Percentiles rank a stretch among this genome's conserved stretches.
phyloP scores from a whole-genome alignment of 2,888 invertebrate genomes.

The Atrina japonica region DNA sequence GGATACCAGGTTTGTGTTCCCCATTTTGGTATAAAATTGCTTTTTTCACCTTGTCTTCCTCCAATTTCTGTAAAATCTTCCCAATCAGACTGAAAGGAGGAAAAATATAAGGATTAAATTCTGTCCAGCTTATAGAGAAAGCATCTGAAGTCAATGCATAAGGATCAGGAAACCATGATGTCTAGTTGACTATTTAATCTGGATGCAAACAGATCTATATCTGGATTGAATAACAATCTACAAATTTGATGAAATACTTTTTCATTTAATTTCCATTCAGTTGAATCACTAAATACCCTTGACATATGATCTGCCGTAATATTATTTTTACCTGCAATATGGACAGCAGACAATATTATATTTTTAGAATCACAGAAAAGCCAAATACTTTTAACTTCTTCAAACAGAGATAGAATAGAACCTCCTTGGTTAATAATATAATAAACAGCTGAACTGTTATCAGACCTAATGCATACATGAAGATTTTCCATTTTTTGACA shows the following conservation, averaged over 20 bases:
- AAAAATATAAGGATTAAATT: constrained; percentile 13
- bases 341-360: constrained; percentile 24
- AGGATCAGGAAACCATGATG: constrained; percentile 36
- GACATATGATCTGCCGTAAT: constrained; percentile 28
- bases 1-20: constrained; percentile 22
- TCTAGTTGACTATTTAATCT: constrained; percentile 19
- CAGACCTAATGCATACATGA: constrained; percentile 36
- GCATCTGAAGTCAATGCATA: constrained; percentile 32
- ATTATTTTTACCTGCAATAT: constrained; percentile 34
- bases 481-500: constrained; percentile 7
- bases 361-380: constrained; percentile 4
- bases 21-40: constrained; percentile 31
- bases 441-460: constrained; percentile 36
- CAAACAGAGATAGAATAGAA: constrained; percentile 3
- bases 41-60: constrained; percentile 19
- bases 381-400: constrained; percentile 11
- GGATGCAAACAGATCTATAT: constrained; percentile 28
- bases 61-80: constrained; percentile 4
- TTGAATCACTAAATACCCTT: constrained; percentile 34
- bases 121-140: constrained; percentile 24
- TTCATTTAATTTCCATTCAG: constrained; percentile 43
- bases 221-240: constrained; percentile 3
- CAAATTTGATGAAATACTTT: constrained; percentile 10
- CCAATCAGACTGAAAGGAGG: constrained; percentile 22
- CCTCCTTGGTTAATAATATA: constrained; percentile 46